Evolutionary conservation across 2,113 vertebrate genomes (phyloP), one percentile per base, ranked within the genome.

Genomic region (Corvus cornix): DNA sequence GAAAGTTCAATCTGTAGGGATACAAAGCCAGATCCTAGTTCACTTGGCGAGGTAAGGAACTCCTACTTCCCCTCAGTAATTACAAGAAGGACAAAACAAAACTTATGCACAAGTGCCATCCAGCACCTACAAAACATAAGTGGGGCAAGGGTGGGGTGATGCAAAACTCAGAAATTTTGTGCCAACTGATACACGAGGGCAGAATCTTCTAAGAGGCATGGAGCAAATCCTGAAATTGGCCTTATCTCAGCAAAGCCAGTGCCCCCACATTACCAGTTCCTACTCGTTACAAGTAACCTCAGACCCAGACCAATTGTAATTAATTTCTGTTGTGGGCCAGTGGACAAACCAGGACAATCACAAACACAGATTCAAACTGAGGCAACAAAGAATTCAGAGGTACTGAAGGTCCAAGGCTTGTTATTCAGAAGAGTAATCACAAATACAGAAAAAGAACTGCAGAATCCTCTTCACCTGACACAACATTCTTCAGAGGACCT

Each of bases 21-120:
- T 9, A 51, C 15, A 46, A 70, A 70, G 3, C 7, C 22, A 88
- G 56, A 58, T 59, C 49, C 37, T n/a, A 64, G 10, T 41, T 41
- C n/a, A 27, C 24, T 46, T 6, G 10, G 13, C 0, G 0, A 83
- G 16, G 31, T 73, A 69, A 77, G 53, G 18, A 81, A 56, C 28
- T 53, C 28, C 35, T 26, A 49, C 6, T 68, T 68, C 23, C 30
- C 13, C 30, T 64, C 11, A 37, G 63, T 58, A 23, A 55, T 30
- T 67, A 30, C 30, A 43, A 30, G 33, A 68, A 81, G 5, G 21
- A 11, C 27, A 82, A 84, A 90, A 16, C 15, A 51, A 70, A 92
- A 49, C 46, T 30, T 30, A 17, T 6, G 24, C 31, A 39, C 7
- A 74, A 62, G 31, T 30, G 22, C 13, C 51, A 67, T 7, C 6